phyloP scores from a whole-genome alignment of 2,888 invertebrate genomes.

The Tipula unca region DNA sequence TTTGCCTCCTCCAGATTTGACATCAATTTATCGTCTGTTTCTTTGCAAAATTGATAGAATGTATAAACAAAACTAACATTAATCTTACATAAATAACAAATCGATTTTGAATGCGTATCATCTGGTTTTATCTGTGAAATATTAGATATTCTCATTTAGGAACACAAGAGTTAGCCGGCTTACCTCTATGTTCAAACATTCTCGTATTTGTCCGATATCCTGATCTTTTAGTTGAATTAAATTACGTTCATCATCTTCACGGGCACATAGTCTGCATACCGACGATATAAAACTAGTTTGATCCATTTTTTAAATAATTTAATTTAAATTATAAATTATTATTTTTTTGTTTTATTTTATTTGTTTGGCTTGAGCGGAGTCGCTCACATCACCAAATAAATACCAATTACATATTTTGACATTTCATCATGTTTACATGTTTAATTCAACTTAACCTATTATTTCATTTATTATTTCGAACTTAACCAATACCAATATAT shows the following conservation, averaged over 20 bases:
- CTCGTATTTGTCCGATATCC: neutral
- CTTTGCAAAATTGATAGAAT: neutral
- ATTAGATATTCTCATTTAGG: neutral
- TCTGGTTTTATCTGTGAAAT: neutral
- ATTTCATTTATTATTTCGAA: no score
- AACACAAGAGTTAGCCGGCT: neutral
- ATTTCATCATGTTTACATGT: no score
- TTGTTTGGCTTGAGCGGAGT: no score
- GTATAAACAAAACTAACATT: neutral
- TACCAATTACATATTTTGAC: no score
- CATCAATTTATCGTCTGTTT: neutral
- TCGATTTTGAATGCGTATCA: neutral
- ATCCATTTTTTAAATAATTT: neutral
- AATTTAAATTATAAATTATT: neutral
- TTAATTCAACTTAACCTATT: no score
- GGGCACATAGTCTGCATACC: neutral
- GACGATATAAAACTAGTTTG: neutral
- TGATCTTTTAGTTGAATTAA: neutral
- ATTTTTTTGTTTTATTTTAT: no score
- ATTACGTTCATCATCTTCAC: neutral
- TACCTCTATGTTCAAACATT: neutral
- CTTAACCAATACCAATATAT: no score
- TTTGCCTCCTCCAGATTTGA: neutral
- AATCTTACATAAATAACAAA: neutral
- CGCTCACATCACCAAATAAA: no score